Base-by-base conservation (phyloP, 1,140 invertebrate species). In the Asbolus verrucosus region DNA sequence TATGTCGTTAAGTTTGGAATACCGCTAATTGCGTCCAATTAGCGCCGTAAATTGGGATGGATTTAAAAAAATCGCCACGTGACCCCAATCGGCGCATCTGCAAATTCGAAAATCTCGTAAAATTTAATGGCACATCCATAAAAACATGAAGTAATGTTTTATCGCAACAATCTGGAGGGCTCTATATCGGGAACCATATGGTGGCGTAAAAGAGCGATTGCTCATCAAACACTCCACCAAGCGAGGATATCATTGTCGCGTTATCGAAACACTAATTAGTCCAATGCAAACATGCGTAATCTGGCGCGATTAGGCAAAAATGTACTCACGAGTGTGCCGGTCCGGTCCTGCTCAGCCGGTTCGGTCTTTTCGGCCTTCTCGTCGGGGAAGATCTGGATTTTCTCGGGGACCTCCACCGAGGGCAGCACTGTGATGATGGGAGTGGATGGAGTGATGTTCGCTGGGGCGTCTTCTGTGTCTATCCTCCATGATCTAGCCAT, bases 361-460 rank as follows among this genome's bases (percentile, higher is more conserved):
- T 60, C 19, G 41, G 16, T 8, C 41, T 46, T 46, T 5, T 46
- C 46, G 8, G 21, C 5, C 46, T 54, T 54, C 1, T 54, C 46
- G 13, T 54, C 46, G 13, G 43, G 43, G 16, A 9, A 50, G 15
- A 54, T 54, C n/a, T 8, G 15, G 9, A 14, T 18, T 13, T 68
- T 69, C 67, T 36, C 38, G 9, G 67, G 50, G 9, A 68, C 65
- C 59, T 66, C 67, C 11, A 71, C 65, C 11, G 67, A 38, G 8
- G 75, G 75, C 18, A 75, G 50, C 8, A 78, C 73, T 39, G 75
- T 76, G 16, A 78, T 78, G 19, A 78, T 75, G 5, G 77, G 77
- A 24, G 77, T 78, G n/a, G 76, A 50, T 8, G 73, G 71, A 50
- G 38, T 33, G 11, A 16, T 11, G 6, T 24, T 36, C 41, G 19